phyloP scores from a whole-genome alignment of 2,888 invertebrate genomes.

The Himalopsyche tibetana region DNA sequence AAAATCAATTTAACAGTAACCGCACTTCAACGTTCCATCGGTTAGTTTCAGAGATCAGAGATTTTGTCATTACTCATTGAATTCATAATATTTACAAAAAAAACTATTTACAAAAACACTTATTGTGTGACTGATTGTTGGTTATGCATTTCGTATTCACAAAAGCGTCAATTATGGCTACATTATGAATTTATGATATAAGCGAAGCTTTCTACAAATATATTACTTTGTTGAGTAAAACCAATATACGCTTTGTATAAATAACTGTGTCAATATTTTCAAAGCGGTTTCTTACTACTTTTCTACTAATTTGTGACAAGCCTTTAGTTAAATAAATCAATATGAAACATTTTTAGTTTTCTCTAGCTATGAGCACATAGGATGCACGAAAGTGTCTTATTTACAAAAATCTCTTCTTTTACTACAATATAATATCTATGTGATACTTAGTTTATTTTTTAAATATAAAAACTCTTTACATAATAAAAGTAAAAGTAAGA shows the following conservation, averaged over 20 bases:
- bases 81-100: slow-evolving; percentile 4
- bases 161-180: not conserved
- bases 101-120: slow-evolving; percentile 13
- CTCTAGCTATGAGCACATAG: too few species aligned
- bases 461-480: too few species aligned
- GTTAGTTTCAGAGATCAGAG: slow-evolving; percentile 2
- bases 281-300: too few species aligned
- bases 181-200: slow-evolving; percentile 15
- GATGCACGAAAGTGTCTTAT: too few species aligned
- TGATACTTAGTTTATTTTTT: too few species aligned
- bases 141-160: not conserved
- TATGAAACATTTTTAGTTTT: too few species aligned
- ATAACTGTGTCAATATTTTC: too few species aligned
- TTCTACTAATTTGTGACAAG: too few species aligned
- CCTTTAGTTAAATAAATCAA: too few species aligned
- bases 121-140: not conserved
- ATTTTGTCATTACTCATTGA: slow-evolving; percentile 9
- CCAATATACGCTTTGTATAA: not conserved
- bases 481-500: too few species aligned
- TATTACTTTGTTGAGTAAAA: not conserved
- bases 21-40: not conserved
- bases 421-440: too few species aligned
- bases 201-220: slow-evolving; percentile 22
- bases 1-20: slow-evolving; percentile 4
- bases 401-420: too few species aligned